Percentiles rank a stretch among this genome's conserved stretches.
Conservation (phyloP, 2,888 invertebrate genomes). For the Brenthis daphne region DNA sequence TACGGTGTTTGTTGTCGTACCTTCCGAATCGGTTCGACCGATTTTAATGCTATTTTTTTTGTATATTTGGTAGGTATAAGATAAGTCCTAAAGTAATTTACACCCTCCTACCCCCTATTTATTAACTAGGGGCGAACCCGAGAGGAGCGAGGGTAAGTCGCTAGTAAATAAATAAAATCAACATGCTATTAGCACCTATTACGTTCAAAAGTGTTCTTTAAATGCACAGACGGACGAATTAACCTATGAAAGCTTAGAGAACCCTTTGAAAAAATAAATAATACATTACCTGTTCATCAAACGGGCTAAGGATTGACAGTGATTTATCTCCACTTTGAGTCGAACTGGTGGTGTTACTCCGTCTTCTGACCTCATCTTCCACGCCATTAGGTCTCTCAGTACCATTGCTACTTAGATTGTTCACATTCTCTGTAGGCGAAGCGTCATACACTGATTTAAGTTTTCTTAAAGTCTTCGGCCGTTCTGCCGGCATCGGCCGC, state of each 20-base stretch:
- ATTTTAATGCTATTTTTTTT: no score
- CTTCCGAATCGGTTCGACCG: no score
- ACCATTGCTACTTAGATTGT: conserved; percentile 71
- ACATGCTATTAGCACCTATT: neutral
- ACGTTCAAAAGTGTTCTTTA: neutral
- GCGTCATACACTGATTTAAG: conserved; percentile 88
- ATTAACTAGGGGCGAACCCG: no score
- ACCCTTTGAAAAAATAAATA: neutral
- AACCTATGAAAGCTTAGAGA: neutral
- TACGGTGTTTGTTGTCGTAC: no score
- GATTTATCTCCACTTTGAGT: conserved; percentile 77
- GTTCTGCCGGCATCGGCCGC: conserved; percentile 84
- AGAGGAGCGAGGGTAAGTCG: no score
- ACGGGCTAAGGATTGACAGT: conserved; percentile 88
- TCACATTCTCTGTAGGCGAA: conserved; percentile 64
- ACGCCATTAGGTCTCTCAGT: conserved; percentile 55
- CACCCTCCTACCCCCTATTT: no score
- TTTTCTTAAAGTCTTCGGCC: conserved; percentile 88
- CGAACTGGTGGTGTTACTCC: conserved; percentile 71
- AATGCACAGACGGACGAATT: neutral
- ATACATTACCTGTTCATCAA: conserved; percentile 87
- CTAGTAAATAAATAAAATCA: no score
- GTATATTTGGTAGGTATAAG: no score
- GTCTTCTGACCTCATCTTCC: conserved; percentile 77
- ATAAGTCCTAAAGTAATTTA: no score